Evolutionary conservation across 2,113 vertebrate genomes (phyloP).

Genomic region (Azemiops feae): DNA sequence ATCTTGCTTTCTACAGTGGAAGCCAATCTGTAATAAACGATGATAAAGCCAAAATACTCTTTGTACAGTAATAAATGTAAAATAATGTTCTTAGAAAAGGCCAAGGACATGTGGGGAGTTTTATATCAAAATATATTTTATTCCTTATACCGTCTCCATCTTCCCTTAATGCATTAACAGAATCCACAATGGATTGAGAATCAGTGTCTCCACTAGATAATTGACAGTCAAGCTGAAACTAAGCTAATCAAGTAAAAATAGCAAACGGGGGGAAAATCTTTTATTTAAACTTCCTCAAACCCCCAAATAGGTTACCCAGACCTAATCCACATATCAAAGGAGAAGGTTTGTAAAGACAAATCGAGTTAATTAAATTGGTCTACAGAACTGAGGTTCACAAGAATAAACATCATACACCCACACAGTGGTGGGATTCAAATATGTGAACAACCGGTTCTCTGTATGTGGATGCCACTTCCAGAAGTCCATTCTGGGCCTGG

Average conservation of each 20-base stretch:
- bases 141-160: not conserved
- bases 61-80: not conserved
- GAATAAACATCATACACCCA: too few relatives aligned
- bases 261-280: rapidly evolving
- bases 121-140: not conserved
- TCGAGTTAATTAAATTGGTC: not conserved
- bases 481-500: too few relatives aligned
- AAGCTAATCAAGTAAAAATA: not conserved
- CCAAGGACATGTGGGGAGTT: not conserved
- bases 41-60: not conserved
- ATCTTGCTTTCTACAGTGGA: not conserved
- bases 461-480: too few relatives aligned
- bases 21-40: not conserved
- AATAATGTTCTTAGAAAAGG: not conserved
- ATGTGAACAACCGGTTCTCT: too few relatives aligned
- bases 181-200: not conserved
- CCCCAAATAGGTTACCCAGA: not conserved
- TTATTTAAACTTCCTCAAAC: not conserved
- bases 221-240: not conserved
- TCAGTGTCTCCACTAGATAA: too few relatives aligned
- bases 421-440: too few relatives aligned
- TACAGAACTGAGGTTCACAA: not conserved
- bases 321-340: not conserved
- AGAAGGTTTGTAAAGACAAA: not conserved
- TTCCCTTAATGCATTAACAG: not conserved